Conservation (phyloP, 1,140 invertebrate genomes). For the Scaptomyza graminum region DNA sequence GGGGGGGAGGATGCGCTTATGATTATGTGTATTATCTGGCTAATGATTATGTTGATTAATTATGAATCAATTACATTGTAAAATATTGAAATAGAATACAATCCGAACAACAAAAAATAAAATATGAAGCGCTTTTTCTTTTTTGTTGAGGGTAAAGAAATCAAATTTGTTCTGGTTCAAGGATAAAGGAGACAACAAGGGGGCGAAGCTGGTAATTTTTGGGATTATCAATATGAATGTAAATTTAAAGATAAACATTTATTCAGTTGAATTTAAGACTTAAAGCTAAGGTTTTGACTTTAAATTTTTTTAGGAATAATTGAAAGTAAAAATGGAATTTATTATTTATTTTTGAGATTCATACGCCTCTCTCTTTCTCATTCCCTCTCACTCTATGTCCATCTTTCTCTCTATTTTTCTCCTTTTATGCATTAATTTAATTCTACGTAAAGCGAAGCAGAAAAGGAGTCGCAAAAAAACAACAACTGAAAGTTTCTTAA, state of each 20-base stretch:
- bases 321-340: too few relatives aligned
- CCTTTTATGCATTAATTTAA: too few relatives aligned
- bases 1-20: not conserved
- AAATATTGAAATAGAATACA: slow-evolving; percentile 35
- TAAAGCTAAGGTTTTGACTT: too few relatives aligned
- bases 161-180: slow-evolving; percentile 59
- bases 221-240: too few relatives aligned
- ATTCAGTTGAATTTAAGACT: too few relatives aligned
- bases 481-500: slow-evolving; percentile 34
- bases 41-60: slow-evolving; percentile 79
- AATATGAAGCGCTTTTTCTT: not conserved
- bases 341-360: too few relatives aligned
- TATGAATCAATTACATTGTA: slow-evolving; percentile 80
- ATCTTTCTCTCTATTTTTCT: too few relatives aligned
- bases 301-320: too few relatives aligned
- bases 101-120: not conserved
- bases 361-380: too few relatives aligned
- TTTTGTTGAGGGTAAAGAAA: slow-evolving; percentile 17
- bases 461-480: slow-evolving; percentile 8
- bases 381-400: too few relatives aligned
- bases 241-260: too few relatives aligned
- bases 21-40: slow-evolving; percentile 18
- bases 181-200: not conserved
- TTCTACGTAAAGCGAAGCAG: slow-evolving; percentile 8
- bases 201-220: too few relatives aligned